Evolutionary conservation across 2,113 vertebrate species (phyloP).

Genomic region (Himantopus leucocephalus): DNA sequence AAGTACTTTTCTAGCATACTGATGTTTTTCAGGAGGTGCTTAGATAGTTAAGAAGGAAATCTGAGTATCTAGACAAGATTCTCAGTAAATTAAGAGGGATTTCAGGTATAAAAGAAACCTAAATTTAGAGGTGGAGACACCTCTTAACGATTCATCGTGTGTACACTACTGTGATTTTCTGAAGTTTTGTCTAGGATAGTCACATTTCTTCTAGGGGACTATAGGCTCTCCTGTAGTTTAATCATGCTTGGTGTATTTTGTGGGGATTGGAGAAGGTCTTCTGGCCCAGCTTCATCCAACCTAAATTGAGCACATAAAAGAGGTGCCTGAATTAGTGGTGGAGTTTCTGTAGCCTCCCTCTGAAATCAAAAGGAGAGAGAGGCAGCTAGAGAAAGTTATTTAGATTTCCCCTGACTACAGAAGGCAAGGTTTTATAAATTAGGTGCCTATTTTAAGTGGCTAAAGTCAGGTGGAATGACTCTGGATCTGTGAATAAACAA

Average conservation of each 20-base stretch:
- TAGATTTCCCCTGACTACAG: background rate
- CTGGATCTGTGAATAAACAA: background rate
- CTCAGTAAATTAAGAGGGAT: background rate
- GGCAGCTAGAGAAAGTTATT: background rate
- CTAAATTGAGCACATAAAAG: background rate
- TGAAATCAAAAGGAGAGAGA: background rate
- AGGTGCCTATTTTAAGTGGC: background rate
- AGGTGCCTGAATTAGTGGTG: background rate
- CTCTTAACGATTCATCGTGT: background rate
- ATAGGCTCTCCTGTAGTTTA: background rate
- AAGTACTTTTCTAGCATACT: background rate
- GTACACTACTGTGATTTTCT: background rate
- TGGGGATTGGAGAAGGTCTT: background rate
- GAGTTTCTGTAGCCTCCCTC: background rate
- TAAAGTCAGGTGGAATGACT: background rate
- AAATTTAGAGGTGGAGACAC: background rate
- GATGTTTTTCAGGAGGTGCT: background rate
- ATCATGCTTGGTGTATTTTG: background rate
- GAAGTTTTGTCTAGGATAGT: background rate
- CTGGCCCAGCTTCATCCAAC: background rate
- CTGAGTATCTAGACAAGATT: background rate
- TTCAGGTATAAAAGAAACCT: background rate
- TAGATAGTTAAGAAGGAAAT: background rate
- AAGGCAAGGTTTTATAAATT: background rate
- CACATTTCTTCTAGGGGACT: background rate